Evolutionary conservation across 1,140 invertebrate species (phyloP).

Genomic region (Calycopis cecrops): DNA sequence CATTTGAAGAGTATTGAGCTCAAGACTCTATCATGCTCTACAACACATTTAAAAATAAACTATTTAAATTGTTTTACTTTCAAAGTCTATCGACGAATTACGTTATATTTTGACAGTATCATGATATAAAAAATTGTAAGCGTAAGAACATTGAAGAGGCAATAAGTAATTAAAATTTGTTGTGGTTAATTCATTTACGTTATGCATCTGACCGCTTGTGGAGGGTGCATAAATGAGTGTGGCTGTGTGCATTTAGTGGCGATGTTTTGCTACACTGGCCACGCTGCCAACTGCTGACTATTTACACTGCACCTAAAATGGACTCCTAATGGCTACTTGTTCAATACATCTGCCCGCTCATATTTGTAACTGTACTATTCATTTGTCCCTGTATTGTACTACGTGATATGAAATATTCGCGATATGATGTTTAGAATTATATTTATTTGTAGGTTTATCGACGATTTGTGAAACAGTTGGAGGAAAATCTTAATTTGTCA

Average conservation of each 20-base stretch:
- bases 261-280: constrained; percentile 48
- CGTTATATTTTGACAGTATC: too few species aligned
- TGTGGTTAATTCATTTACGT: constrained; percentile 21
- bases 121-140: too few species aligned
- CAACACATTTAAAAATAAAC: too few species aligned
- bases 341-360: constrained; percentile 60
- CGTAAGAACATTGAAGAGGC: too few species aligned
- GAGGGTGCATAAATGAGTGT: constrained; percentile 68
- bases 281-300: constrained; percentile 38
- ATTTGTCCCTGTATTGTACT: constrained; percentile 36
- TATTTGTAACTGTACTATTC: constrained; percentile 57
- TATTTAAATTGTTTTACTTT: too few species aligned
- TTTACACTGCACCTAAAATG: constrained; percentile 68
- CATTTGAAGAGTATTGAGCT: too few species aligned
- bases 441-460: too few species aligned
- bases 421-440: not conserved
- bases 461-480: not conserved
- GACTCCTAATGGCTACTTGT: constrained; percentile 68
- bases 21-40: too few species aligned
- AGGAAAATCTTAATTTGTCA: not conserved
- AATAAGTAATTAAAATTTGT: constrained; percentile 4
- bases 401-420: not conserved
- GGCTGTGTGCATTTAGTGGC: constrained; percentile 36
- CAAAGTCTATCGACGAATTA: too few species aligned
- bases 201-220: constrained; percentile 49